Percentiles rank a stretch among this genome's conserved stretches.
Evolutionary conservation across 2,888 invertebrate species (phyloP).

Genomic region (Eristalis intricaria): DNA sequence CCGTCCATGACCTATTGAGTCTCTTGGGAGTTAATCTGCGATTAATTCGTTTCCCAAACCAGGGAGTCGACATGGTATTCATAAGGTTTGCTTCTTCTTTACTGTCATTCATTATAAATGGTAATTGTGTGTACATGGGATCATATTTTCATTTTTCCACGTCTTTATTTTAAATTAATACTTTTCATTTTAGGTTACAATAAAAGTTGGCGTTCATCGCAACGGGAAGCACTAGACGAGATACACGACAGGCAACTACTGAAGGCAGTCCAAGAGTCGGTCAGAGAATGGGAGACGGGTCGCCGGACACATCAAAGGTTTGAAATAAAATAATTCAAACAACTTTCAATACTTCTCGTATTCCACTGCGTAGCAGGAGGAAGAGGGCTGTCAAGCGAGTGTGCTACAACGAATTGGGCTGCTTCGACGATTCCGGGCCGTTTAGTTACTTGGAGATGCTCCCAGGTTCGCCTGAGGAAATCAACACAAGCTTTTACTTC

Average conservation of each 20-base stretch:
- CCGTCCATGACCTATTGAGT: too few species aligned
- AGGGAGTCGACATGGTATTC: too few species aligned
- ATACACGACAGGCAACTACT: constrained; percentile 83
- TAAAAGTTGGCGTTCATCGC: constrained; percentile 81
- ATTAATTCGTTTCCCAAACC: too few species aligned
- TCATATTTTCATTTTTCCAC: too few species aligned
- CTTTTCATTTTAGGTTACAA: constrained; percentile 43
- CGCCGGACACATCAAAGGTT: constrained; percentile 83
- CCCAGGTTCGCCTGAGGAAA: constrained; percentile 92
- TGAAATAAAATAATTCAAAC: constrained; percentile 29
- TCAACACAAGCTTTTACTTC: constrained; percentile 91
- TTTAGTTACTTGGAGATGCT: constrained; percentile 95
- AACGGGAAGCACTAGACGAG: constrained; percentile 88
- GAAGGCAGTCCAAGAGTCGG: constrained; percentile 87
- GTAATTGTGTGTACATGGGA: too few species aligned
- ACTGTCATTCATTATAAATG: too few species aligned
- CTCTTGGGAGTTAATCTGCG: too few species aligned
- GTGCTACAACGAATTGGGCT: constrained; percentile 94
- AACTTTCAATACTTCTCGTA: constrained; percentile 39
- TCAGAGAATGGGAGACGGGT: constrained; percentile 85
- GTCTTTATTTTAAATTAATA: too few species aligned
- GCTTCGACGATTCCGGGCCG: constrained; percentile 95
- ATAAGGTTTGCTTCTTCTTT: too few species aligned
- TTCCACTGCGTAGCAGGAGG: constrained; percentile 81
- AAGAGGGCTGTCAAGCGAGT: constrained; percentile 91